These are phyloP conservation scores for Peromyscus nudipes DNA, from an alignment of 2,797 vertebrate species.

Conservation along the genomic window DNA sequence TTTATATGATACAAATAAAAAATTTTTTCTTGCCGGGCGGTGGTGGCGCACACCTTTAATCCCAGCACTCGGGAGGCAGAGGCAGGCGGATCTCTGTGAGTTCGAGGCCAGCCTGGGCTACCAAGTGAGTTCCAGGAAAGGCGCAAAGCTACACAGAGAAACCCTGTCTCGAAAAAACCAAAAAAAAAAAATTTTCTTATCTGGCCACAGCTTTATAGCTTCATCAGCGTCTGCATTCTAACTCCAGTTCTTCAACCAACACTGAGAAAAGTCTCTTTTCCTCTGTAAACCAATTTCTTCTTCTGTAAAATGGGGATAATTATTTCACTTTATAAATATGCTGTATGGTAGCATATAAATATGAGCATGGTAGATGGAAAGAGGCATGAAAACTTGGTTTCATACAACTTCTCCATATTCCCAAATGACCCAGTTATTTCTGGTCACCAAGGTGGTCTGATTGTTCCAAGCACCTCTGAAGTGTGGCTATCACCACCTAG, in stretches of 20 bases:
- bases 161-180: too few species aligned
- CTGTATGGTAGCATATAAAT: neutral
- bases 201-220: neutral
- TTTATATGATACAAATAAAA: neutral
- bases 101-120: too few species aligned
- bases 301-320: neutral
- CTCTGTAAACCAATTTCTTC: neutral
- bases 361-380: neutral
- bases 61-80: too few species aligned
- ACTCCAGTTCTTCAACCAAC: neutral
- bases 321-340: neutral
- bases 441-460: neutral
- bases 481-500: neutral
- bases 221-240: neutral
- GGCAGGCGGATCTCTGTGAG: too few species aligned
- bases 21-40: too few species aligned
- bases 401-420: neutral
- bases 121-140: too few species aligned
- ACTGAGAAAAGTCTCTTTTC: neutral
- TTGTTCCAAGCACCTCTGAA: neutral
- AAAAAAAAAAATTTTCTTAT: too few species aligned
- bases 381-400: neutral
- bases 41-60: too few species aligned
- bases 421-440: neutral
- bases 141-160: too few species aligned